Conservation (phyloP, 2,888 invertebrate genomes). For the Drosophila parthenogenetica region DNA sequence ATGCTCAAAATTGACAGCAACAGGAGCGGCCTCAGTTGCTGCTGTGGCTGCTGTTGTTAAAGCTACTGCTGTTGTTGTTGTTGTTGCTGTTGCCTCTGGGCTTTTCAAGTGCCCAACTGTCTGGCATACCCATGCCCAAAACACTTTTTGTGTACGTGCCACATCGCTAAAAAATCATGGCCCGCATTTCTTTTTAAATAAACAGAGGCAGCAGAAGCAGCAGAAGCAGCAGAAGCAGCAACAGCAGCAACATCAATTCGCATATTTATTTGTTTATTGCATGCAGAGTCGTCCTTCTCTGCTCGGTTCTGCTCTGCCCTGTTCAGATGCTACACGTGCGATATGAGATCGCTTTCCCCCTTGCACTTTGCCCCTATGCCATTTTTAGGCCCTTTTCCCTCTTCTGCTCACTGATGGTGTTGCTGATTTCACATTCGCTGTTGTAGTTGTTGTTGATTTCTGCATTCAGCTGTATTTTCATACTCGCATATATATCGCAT, state of each 20-base stretch:
- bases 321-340: slow-evolving; percentile 54
- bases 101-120: slow-evolving; percentile 72
- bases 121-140: slow-evolving; percentile 55
- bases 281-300: slow-evolving; percentile 47
- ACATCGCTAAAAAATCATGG: slow-evolving; percentile 77
- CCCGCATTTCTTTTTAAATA: slow-evolving; percentile 75
- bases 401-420: slow-evolving; percentile 51
- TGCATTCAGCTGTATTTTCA: slow-evolving; percentile 4
- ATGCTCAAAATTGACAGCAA: slow-evolving; percentile 70
- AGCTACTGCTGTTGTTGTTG: slow-evolving; percentile 22
- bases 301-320: slow-evolving; percentile 5
- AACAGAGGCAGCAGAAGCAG: slow-evolving; percentile 55
- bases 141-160: slow-evolving; percentile 69
- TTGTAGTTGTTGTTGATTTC: slow-evolving; percentile 27
- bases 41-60: slow-evolving; percentile 5
- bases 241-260: slow-evolving; percentile 54
- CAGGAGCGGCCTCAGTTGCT: slow-evolving; percentile 58
- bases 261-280: slow-evolving; percentile 79
- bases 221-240: slow-evolving; percentile 51
- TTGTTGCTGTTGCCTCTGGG: slow-evolving; percentile 44
- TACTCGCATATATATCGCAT: slow-evolving; percentile 19
- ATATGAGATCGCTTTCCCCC: slow-evolving; percentile 27
- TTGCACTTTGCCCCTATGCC: neutral
- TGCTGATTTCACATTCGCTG: slow-evolving; percentile 38
- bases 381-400: neutral